Conservation (phyloP, 2,888 invertebrate genomes). For the Tupiocoris notatus region DNA sequence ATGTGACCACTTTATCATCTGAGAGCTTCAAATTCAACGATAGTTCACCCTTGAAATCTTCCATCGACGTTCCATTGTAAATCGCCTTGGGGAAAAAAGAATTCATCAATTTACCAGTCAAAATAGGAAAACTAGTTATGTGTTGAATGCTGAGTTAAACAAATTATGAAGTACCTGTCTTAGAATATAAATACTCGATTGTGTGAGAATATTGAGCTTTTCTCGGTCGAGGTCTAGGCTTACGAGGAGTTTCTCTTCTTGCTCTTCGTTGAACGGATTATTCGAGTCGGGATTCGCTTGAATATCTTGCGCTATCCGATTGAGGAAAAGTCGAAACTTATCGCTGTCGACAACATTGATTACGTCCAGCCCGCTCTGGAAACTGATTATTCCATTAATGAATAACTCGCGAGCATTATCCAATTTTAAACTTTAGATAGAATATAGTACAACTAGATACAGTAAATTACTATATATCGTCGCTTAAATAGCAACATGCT, state of each 20-base stretch:
- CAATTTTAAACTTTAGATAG: too few relatives aligned
- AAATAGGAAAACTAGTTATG: too few relatives aligned
- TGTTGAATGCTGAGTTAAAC: neutral
- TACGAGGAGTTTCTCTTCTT: constrained; percentile 46
- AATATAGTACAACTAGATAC: too few relatives aligned
- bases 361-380: constrained; percentile 42
- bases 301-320: constrained; percentile 45
- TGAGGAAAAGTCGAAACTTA: constrained; percentile 44
- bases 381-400: too few relatives aligned
- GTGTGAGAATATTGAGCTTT: constrained; percentile 44
- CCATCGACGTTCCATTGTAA: constrained; percentile 58
- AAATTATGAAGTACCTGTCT: constrained; percentile 43
- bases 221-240: constrained; percentile 35
- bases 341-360: constrained; percentile 45
- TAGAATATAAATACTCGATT: constrained; percentile 46
- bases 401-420: too few relatives aligned
- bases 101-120: too few relatives aligned
- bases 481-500: too few relatives aligned
- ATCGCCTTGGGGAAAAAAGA: constrained; percentile 47
- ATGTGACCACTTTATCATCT: constrained; percentile 59
- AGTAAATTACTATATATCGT: too few relatives aligned
- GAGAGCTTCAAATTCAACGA: constrained; percentile 57
- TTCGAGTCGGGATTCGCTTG: constrained; percentile 42
- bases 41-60: constrained; percentile 57
- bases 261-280: constrained; percentile 46